Evolutionary conservation across 2,113 vertebrate species (phyloP), one percentile per base, ranked within the genome.

Genomic region (Odocoileus hemionus): DNA sequence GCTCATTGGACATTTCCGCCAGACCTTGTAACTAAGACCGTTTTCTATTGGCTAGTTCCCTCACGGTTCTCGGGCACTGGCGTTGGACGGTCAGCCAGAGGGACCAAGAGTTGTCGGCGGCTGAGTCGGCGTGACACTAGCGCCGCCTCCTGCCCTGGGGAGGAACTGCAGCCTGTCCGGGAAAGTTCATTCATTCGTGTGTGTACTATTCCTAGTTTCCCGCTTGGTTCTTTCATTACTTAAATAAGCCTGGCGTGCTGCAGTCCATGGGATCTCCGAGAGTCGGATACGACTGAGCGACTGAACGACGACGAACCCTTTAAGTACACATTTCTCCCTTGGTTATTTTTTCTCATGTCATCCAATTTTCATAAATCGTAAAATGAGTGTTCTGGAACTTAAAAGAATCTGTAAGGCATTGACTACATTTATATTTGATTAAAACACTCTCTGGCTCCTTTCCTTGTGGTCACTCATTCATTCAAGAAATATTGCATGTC

Each of bases 71-170:
- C 55, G 3, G 86, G 11, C 47, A 30, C 52, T 3, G 5, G 88
- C 4, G 6, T 58, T 17, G 86, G 95, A 98, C 97, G 95, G 98
- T 28, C 91, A 84, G 92, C 16, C 9, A 78, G 90, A 97, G 96
- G 94, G 88, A 70, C 94, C 97, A 78, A 95, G 94, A 86, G 16
- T n/a, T 57, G 85, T 89, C n/a, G 30, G 43, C 10, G 21, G 74
- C 55, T 15, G 0, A 54, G 45, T 36, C 36, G 78, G 10, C 30
- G 74, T 36, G 25, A 21, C 88, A 54, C 89, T 86, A 83, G 70
- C 88, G 96, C 82, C 94, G 30, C 96, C 97, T 93, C 25, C 96
- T 84, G 97, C 6, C 39, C 86, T 6, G 93, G 97, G 57, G 97
- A 96, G 97, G 93, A 98, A 98, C 50, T 97, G 91, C 97, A 97